Percentiles rank a stretch among this genome's conserved stretches.
These are phyloP conservation scores for Daboia siamensis DNA, from an alignment of 2,113 vertebrate genomes.

Conservation along the genomic window DNA sequence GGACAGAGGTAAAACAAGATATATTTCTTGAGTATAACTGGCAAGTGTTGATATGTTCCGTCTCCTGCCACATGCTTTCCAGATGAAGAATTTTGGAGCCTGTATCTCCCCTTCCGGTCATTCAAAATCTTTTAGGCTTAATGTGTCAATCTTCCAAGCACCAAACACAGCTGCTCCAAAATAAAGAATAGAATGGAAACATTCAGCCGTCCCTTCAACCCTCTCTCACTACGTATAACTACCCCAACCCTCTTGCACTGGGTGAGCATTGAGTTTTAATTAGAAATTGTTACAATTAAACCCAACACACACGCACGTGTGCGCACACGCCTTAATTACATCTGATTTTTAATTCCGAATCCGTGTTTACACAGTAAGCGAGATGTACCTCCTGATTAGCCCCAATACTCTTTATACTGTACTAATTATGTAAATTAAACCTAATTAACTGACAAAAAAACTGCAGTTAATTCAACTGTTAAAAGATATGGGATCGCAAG, in stretches of 20 bases:
- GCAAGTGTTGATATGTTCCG: not conserved
- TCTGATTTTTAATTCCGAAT: conserved; percentile 83
- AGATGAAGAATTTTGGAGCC: no score
- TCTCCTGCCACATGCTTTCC: not conserved
- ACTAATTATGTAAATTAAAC: conserved; percentile 86
- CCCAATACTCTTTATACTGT: conserved; percentile 85
- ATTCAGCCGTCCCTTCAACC: not conserved
- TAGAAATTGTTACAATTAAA: conserved; percentile 86
- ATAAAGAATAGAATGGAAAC: not conserved
- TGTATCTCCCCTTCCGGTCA: no score
- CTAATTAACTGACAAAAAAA: conserved; percentile 84
- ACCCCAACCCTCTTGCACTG: conserved; percentile 52
- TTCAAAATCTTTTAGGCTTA: not conserved
- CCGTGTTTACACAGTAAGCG: conserved; percentile 85
- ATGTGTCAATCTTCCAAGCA: not conserved
- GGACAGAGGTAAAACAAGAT: not conserved
- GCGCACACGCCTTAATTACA: conserved; percentile 81
- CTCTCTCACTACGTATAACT: not conserved
- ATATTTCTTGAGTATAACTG: not conserved
- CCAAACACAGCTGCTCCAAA: not conserved
- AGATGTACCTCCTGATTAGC: conserved; percentile 83
- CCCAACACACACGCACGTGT: conserved; percentile 75
- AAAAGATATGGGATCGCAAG: conserved; percentile 66
- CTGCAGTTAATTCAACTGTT: conserved; percentile 80
- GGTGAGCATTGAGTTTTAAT: conserved; percentile 83